phyloP scores from a whole-genome alignment of 2,797 vertebrate genomes.

The Manis crassicaudata region DNA sequence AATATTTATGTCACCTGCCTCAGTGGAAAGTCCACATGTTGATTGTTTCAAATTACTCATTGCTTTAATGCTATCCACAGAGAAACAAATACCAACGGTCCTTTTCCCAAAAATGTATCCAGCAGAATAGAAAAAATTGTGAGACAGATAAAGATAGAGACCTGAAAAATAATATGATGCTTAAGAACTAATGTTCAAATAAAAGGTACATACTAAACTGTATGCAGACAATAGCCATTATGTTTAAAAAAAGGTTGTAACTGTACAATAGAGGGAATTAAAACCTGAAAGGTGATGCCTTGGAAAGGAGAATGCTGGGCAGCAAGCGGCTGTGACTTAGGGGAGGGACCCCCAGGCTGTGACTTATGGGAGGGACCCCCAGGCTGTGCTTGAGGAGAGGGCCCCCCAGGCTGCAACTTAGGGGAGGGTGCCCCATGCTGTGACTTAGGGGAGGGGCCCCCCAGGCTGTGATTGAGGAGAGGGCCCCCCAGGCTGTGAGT shows the following conservation, averaged over 20 bases:
- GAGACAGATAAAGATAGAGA: background rate
- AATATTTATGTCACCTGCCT: background rate
- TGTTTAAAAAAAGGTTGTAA: background rate
- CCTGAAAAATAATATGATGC: background rate
- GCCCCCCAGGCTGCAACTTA: background rate
- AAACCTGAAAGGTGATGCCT: background rate
- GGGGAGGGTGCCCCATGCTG: no score
- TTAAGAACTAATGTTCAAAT: background rate
- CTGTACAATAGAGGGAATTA: background rate
- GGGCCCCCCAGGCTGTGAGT: background rate
- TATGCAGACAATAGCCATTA: background rate
- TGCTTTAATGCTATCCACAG: background rate
- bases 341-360: no score
- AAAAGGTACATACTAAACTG: background rate
- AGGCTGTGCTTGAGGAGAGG: no score
- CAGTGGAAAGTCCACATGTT: background rate
- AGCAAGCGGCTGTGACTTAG: background rate
- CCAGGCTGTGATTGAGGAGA: background rate
- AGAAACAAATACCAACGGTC: background rate
- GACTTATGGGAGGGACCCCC: background rate
- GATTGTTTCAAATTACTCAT: background rate
- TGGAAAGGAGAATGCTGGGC: background rate
- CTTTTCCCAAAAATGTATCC: background rate
- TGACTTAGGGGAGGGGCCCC: no score
- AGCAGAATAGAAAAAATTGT: background rate